phyloP scores from a whole-genome alignment of 1,140 invertebrate species.

The Dendrolimus kikuchii region DNA sequence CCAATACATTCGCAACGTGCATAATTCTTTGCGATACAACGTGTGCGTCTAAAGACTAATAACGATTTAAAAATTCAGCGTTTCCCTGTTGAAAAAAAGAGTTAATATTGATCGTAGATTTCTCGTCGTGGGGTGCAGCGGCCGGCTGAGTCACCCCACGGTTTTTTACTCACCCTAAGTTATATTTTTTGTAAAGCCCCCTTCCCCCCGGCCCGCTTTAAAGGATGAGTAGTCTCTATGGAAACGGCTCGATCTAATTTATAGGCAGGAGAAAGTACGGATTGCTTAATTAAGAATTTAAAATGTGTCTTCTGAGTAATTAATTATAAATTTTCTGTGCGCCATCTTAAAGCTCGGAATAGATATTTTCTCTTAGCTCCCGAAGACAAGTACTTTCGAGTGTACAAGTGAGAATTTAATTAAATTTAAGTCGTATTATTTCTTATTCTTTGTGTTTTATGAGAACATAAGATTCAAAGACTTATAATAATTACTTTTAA shows the following conservation, averaged over 20 bases:
- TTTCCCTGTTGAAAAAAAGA: slow-evolving; percentile 71
- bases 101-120: slow-evolving; percentile 75
- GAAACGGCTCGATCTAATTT: slow-evolving; percentile 72
- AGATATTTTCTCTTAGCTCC: slow-evolving; percentile 34
- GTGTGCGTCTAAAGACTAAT: slow-evolving; percentile 23
- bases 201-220: slow-evolving; percentile 54
- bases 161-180: slow-evolving; percentile 73
- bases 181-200: slow-evolving; percentile 72
- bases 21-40: slow-evolving; percentile 22
- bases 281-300: slow-evolving; percentile 72
- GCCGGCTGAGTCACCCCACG: slow-evolving; percentile 72
- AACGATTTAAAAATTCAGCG: slow-evolving; percentile 65
- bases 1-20: slow-evolving; percentile 25
- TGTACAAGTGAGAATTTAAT: slow-evolving; percentile 42
- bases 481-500: too few relatives aligned
- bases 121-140: slow-evolving; percentile 69
- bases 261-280: slow-evolving; percentile 69
- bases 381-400: slow-evolving; percentile 26
- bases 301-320: slow-evolving; percentile 67
- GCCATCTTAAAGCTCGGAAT: slow-evolving; percentile 37
- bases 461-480: too few relatives aligned
- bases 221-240: slow-evolving; percentile 75
- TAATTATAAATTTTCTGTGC: slow-evolving; percentile 64
- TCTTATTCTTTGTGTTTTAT: too few relatives aligned
- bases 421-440: slow-evolving; percentile 17